Percentiles rank a stretch among this genome's conserved stretches.
phyloP scores from a whole-genome alignment of 35 echinoderm and acorn worm genomes.

The Apostichopus japonicus region DNA sequence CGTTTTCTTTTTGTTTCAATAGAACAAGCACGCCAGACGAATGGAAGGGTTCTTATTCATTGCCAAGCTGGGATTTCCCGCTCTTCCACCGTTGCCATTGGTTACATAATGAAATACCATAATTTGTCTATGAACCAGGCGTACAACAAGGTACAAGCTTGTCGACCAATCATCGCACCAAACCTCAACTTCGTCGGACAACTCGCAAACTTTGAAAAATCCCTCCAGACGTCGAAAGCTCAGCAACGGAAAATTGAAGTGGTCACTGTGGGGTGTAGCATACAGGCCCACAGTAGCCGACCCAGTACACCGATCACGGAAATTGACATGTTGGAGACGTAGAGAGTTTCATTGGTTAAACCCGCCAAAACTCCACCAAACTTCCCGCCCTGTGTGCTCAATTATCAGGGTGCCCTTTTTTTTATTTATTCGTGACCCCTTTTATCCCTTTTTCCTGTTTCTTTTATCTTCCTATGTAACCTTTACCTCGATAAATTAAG shows the following conservation, averaged over 20 bases:
- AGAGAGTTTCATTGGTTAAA: background rate
- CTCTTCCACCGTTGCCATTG: slow-evolving; percentile 87
- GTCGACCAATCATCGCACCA: slow-evolving; percentile 88
- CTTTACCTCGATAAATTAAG: no score
- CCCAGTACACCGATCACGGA: slow-evolving; percentile 67
- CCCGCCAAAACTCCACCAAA: background rate
- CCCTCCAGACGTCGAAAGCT: slow-evolving; percentile 37
- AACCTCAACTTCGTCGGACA: slow-evolving; percentile 98
- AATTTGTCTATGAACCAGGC: slow-evolving; percentile 85
- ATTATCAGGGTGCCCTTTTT: no score
- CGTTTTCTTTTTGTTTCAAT: background rate
- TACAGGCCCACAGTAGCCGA: slow-evolving; percentile 63
- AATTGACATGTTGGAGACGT: slow-evolving; percentile 62
- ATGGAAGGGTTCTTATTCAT: slow-evolving; percentile 82
- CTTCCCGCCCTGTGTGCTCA: background rate
- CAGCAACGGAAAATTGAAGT: background rate
- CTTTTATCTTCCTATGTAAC: no score
- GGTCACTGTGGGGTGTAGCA: slow-evolving; percentile 24
- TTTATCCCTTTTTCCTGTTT: no score
- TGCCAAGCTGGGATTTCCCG: slow-evolving; percentile 95
- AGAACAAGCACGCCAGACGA: slow-evolving; percentile 82
- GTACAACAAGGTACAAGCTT: slow-evolving; percentile 74
- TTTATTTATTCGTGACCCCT: no score
- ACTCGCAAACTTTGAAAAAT: slow-evolving; percentile 76
- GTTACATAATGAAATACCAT: slow-evolving; percentile 96